Evolutionary conservation across 2,113 vertebrate species (phyloP).

Genomic region (Lipophrys pholis): DNA sequence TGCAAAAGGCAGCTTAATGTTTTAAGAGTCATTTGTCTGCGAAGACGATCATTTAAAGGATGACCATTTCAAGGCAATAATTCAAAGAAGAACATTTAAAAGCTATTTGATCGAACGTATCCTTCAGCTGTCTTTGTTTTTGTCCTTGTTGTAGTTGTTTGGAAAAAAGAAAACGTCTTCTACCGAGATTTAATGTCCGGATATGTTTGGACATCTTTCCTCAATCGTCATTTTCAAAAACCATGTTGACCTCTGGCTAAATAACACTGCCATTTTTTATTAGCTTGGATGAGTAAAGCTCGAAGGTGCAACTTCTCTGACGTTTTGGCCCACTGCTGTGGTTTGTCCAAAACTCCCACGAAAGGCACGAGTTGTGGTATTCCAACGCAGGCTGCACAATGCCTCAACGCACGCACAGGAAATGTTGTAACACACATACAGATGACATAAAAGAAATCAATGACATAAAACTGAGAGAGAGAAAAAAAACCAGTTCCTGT

Average conservation of each 20-base stretch:
- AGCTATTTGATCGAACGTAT: slow-evolving; percentile 28
- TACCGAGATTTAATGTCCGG: background rate
- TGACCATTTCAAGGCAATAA: slow-evolving; percentile 51
- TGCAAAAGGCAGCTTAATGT: slow-evolving; percentile 37
- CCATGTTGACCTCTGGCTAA: background rate
- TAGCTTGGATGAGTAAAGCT: slow-evolving; percentile 1
- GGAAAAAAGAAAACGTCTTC: background rate
- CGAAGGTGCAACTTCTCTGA: slow-evolving; percentile 2
- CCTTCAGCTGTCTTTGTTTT: slow-evolving; percentile 25
- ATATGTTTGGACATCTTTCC: no score
- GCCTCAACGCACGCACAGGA: background rate
- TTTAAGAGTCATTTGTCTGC: slow-evolving; percentile 45
- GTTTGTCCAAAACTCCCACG: background rate
- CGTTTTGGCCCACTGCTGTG: background rate
- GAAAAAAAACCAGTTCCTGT: background rate
- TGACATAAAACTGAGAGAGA: background rate
- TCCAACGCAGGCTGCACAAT: background rate
- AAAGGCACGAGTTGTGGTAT: background rate
- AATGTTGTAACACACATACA: background rate
- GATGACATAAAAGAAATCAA: background rate
- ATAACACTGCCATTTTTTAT: slow-evolving; percentile 9
- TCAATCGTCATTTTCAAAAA: no score
- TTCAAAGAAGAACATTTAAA: slow-evolving; percentile 44
- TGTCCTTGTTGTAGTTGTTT: background rate
- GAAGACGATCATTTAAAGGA: slow-evolving; percentile 16